These are phyloP conservation scores for Drosophila subsilvestris DNA, from an alignment of 2,888 invertebrate species.

Conservation along the genomic window DNA sequence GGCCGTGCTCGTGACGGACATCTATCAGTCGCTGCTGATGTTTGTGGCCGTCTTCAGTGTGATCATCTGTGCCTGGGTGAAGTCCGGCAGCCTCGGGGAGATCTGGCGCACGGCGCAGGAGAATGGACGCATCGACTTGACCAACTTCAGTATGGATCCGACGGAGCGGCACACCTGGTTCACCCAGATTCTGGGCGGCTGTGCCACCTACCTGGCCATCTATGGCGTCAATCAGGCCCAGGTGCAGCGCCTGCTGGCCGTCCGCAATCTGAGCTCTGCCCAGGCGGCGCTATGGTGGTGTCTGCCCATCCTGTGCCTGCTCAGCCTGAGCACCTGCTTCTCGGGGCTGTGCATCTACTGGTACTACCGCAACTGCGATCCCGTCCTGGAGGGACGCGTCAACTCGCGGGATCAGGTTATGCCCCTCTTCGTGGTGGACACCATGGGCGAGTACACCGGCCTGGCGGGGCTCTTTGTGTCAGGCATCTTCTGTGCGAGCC, in stretches of 20 bases:
- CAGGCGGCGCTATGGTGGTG: constrained; percentile 91
- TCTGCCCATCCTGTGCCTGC: constrained; percentile 90
- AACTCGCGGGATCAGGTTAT: constrained; percentile 90
- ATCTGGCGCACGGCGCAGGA: constrained; percentile 90
- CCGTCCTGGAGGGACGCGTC: constrained; percentile 87
- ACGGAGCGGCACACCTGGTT: constrained; percentile 94
- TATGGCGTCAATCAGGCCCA: constrained; percentile 96
- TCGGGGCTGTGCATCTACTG: constrained; percentile 94
- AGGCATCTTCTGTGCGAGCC: constrained; percentile 95
- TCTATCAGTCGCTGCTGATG: constrained; percentile 94
- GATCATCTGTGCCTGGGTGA: constrained; percentile 89
- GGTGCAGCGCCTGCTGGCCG: constrained; percentile 89
- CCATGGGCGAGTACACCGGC: constrained; percentile 90
- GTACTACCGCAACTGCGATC: constrained; percentile 93
- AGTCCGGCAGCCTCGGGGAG: constrained; percentile 88
- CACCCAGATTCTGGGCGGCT: constrained; percentile 91
- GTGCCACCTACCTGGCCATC: constrained; percentile 91
- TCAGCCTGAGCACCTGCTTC: constrained; percentile 90
- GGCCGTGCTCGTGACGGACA: constrained; percentile 94
- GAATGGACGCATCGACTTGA: constrained; percentile 89
- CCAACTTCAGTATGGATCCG: constrained; percentile 90
- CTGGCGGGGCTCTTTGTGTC: constrained; percentile 95
- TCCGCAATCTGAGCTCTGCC: constrained; percentile 88
- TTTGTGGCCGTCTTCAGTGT: constrained; percentile 92
- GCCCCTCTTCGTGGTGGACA: constrained; percentile 91